Conservation (phyloP, 2,888 invertebrate species). For the Mimumesa dahlbomi region DNA sequence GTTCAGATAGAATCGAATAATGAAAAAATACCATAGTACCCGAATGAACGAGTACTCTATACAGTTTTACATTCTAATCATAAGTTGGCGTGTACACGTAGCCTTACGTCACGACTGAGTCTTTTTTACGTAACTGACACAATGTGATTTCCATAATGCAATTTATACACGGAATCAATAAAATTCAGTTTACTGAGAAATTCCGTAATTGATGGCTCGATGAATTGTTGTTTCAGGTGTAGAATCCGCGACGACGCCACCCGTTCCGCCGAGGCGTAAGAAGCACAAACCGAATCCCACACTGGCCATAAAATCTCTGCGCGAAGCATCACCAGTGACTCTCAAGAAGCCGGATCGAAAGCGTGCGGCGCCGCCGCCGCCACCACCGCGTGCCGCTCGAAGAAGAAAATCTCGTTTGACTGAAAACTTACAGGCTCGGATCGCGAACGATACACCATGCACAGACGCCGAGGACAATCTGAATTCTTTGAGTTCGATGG, state of each 20-base stretch:
- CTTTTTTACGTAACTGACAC: no score
- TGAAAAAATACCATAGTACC: no score
- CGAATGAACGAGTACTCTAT: no score
- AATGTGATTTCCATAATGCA: no score
- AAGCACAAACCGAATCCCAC: constrained; percentile 66
- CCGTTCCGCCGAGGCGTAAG: constrained; percentile 76
- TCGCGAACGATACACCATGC: background rate
- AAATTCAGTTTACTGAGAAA: no score
- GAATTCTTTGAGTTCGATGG: constrained; percentile 2
- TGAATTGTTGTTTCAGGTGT: constrained; percentile 47
- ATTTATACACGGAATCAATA: no score
- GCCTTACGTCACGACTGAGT: no score
- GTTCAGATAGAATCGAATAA: no score
- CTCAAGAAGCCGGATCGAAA: constrained; percentile 48
- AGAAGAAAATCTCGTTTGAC: constrained; percentile 28
- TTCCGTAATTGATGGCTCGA: no score
- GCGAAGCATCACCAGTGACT: constrained; percentile 23
- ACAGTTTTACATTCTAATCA: no score
- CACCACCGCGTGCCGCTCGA: constrained; percentile 43
- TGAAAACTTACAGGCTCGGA: constrained; percentile 2
- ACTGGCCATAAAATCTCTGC: constrained; percentile 24
- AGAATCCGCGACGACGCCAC: constrained; percentile 63
- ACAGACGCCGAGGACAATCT: constrained; percentile 7
- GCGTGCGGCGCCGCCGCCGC: constrained; percentile 56
- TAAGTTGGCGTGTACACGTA: no score